Base-by-base conservation (phyloP, 2,797 vertebrate genomes). In the Cossypha caffra region DNA sequence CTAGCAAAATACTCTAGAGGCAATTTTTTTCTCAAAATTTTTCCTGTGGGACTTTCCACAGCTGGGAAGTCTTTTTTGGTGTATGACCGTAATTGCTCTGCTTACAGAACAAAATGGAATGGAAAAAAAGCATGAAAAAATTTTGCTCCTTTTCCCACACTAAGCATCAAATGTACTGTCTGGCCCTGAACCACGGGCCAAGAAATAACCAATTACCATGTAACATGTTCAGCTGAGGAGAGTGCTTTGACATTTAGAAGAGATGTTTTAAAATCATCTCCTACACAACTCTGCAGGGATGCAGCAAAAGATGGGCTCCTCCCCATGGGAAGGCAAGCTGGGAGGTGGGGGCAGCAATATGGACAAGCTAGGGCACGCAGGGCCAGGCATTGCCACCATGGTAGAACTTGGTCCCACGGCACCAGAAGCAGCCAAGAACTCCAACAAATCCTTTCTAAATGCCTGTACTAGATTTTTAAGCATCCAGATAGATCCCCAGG, bases 331-430 rank as follows among this genome's bases (percentile, higher is more conserved):
- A 45, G 15, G 67, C 0, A 11, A 78, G 31, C 13, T 1, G 7
- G 28, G 40, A 55, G 20, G 20, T 3, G 14, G 67, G 47, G 64
- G 29, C 35, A 68, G 52, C 25, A 38, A 7, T 23, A 11, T 0
- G 1, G 5, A 26, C 26, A 57, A 59, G 33, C 7, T 26, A 73
- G 67, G 42, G 5, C 37, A 26, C 16, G 11, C 50, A 73, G 59
- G 25, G 42, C 13, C 33, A 62, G 29, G 33, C 62, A 63, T 24
- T 33, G 33, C 13, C 7, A 6, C 58, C 47, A 21, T 2, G 18
- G 38, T 38, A 58, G 10, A 43, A n/a, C 43, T 50, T 1, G 4
- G 38, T 33, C 43, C 54, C 48, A 62, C 0, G 0, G 51, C 43
- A 54, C 16, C 37, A 66, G 42, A 59, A 26, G 8, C 43, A 75